phyloP scores from a whole-genome alignment of 2,797 vertebrate species.

The Chiloscyllium punctatum region DNA sequence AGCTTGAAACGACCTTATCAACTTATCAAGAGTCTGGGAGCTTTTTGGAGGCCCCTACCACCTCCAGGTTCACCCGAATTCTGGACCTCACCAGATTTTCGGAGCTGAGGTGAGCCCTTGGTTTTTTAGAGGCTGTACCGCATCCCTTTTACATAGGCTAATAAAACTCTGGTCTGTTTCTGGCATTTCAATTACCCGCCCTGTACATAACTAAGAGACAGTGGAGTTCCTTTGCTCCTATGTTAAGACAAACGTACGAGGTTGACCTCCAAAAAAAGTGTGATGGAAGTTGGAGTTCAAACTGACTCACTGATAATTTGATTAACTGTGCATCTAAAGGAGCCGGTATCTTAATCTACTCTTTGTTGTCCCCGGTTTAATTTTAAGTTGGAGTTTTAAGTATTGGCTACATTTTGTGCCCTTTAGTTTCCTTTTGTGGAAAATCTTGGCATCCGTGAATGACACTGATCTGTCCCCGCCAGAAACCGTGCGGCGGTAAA shows the following conservation, averaged over 20 bases:
- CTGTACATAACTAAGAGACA: background rate
- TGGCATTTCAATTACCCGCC: background rate
- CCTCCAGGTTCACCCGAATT: background rate
- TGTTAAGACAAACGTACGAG: background rate
- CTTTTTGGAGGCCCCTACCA: background rate
- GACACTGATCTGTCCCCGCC: background rate
- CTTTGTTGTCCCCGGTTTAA: background rate
- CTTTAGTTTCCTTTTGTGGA: background rate
- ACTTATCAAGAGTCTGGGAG: background rate
- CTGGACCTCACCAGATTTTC: background rate
- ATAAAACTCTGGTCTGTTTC: background rate
- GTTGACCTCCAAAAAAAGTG: background rate
- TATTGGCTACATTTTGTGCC: background rate
- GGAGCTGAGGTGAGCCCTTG: background rate
- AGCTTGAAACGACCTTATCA: background rate
- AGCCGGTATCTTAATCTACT: background rate
- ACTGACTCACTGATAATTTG: background rate
- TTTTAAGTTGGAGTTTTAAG: background rate
- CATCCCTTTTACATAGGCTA: background rate
- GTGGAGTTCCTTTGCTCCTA: background rate
- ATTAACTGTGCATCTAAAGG: background rate
- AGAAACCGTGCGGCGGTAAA: constrained; percentile 19
- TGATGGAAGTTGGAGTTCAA: background rate
- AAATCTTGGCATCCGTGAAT: constrained; percentile 3
- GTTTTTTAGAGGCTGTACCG: background rate